Evolutionary conservation across 64 coral and sea anemone genomes (phyloP), one percentile per base, ranked within the genome.

Genomic region (Actinia tenebrosa): DNA sequence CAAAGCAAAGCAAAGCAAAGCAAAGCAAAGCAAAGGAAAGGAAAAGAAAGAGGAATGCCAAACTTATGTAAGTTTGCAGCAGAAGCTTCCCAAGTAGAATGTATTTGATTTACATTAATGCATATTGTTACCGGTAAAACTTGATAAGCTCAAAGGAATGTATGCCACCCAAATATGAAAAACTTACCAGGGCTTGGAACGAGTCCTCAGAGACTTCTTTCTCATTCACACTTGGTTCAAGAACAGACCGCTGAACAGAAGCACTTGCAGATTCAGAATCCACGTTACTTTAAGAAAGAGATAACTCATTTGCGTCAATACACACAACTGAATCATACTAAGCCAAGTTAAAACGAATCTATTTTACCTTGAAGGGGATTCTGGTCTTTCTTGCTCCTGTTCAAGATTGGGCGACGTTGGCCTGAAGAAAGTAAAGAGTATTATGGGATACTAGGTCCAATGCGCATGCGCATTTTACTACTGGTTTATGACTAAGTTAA

Each of bases 181-280:
- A n/a, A n/a, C 66, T 71, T 83, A 92, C 94, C 87, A 96, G 75
- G n/a, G 84, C 78, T 89, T 89, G 84, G 90, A 72, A 86, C 64
- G 83, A 84, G 84, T 80, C 47, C 7, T 86, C 84, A 80, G 80
- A 77, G 62, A 81, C 90, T 84, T 87, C 77, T 18, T 72, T 81
- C 23, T 90, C 80, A 20, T 87, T 85, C 7, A 66, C 86, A 60
- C 79, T 89, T 17, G 93, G 82, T 63, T 91, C 90, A 19, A 91
- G 63, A 5, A 83, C 14, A 62, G 85, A 88, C 63, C 91, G 93
- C 43, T 87, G 90, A 19, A 91, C 93, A 42, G 90, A 89, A 66
- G 80, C 96, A 87, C 87, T 92, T 25, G 87, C 54, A 44, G 93
- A 83, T 52, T 98, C 95, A 11, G 95, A 98, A 50, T 98, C 96